phyloP scores from a whole-genome alignment of 2,113 vertebrate genomes.

The Numenius arquata region DNA sequence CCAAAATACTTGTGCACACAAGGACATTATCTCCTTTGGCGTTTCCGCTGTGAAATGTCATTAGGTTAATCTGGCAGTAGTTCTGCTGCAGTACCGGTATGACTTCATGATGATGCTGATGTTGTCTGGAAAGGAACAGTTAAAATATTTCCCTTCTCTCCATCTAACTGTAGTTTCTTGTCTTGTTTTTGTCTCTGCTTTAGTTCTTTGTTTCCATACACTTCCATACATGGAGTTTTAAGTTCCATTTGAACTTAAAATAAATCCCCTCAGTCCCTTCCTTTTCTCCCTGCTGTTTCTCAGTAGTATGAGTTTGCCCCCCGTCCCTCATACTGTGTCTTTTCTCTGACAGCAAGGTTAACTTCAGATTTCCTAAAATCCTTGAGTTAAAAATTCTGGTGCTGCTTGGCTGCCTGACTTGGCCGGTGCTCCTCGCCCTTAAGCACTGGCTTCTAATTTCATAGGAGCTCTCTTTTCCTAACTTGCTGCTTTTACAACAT shows the following conservation, averaged over 20 bases:
- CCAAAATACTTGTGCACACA: not conserved
- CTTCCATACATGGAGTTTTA: no score
- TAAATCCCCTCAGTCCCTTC: not conserved
- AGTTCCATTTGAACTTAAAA: not conserved
- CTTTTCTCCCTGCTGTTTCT: not conserved
- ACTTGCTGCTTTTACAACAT: no score
- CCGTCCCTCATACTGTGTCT: not conserved
- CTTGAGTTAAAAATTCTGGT: not conserved
- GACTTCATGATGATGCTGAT: not conserved
- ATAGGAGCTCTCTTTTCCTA: not conserved
- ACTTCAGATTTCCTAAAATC: not conserved
- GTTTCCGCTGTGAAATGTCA: not conserved
- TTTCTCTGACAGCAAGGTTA: not conserved
- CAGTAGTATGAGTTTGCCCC: not conserved
- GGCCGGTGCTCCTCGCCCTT: not conserved
- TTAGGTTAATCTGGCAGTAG: not conserved
- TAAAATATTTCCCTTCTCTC: not conserved
- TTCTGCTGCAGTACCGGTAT: not conserved
- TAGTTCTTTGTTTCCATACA: not conserved
- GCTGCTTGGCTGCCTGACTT: not conserved
- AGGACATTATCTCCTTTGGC: accelerated
- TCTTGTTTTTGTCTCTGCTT: not conserved
- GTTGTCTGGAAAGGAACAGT: not conserved
- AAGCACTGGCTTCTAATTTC: not conserved
- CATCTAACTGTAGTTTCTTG: not conserved